Percentiles rank a stretch among this genome's conserved stretches.
phyloP scores from a whole-genome alignment of 2,888 invertebrate species.

The Brachynemurus nebulosus region DNA sequence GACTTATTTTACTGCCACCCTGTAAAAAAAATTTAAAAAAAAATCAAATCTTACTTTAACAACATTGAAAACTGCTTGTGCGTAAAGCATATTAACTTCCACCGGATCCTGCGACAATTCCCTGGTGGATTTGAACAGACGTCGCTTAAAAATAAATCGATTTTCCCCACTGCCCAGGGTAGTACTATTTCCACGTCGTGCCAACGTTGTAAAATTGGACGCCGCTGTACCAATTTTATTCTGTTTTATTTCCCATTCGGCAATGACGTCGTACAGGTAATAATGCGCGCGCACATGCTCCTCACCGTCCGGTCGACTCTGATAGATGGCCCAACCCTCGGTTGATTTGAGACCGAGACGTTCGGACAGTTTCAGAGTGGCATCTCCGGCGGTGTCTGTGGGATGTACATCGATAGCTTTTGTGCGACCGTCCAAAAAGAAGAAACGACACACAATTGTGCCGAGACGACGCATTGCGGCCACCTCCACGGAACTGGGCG shows the following conservation, averaged over 20 bases:
- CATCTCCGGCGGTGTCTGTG: constrained; percentile 84
- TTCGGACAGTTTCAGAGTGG: constrained; percentile 76
- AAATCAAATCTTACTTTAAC: constrained; percentile 57
- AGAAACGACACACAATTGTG: constrained; percentile 85
- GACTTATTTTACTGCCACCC: too few species aligned
- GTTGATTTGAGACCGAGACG: constrained; percentile 69
- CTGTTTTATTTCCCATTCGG: constrained; percentile 81
- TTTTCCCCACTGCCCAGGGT: constrained; percentile 75
- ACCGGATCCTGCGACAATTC: constrained; percentile 91
- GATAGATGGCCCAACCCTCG: constrained; percentile 92
- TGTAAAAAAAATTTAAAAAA: too few species aligned
- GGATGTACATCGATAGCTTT: constrained; percentile 94
- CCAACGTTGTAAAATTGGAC: constrained; percentile 37
- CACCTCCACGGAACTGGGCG: constrained; percentile 86
- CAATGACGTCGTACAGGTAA: constrained; percentile 86
- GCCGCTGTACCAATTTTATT: constrained; percentile 37
- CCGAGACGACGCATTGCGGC: constrained; percentile 83
- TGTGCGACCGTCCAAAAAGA: constrained; percentile 87
- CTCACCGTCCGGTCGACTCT: constrained; percentile 73
- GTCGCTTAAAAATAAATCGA: constrained; percentile 80
- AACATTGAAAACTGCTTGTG: constrained; percentile 89
- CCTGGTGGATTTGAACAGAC: constrained; percentile 74
- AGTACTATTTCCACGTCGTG: constrained; percentile 44
- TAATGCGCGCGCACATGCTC: constrained; percentile 85
- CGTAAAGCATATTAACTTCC: constrained; percentile 84